These are phyloP conservation scores for Nephotettix cincticeps DNA, from an alignment of 1,140 invertebrate species.

Conservation along the genomic window DNA sequence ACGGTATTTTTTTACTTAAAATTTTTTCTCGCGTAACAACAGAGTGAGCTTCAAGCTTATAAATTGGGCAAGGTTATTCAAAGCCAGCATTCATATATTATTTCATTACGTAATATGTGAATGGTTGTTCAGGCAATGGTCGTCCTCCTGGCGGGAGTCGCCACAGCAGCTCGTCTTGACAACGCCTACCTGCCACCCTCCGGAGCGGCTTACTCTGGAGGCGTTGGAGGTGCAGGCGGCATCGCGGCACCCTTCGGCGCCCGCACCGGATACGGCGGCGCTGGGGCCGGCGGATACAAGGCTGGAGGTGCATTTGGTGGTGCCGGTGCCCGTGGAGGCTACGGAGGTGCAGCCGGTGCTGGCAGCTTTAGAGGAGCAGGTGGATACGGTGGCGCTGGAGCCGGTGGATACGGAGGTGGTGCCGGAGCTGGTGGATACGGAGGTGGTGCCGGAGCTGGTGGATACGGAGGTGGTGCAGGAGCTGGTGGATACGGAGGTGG, in stretches of 20 bases:
- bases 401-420: background rate
- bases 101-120: too few relatives aligned
- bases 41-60: too few relatives aligned
- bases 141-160: slow-evolving; percentile 17
- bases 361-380: slow-evolving; percentile 6
- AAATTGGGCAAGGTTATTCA: too few relatives aligned
- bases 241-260: slow-evolving; percentile 15
- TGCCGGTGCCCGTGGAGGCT: slow-evolving; percentile 17
- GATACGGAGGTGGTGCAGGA: slow-evolving; percentile 2
- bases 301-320: background rate
- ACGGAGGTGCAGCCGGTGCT: slow-evolving; percentile 10
- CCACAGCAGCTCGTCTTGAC: slow-evolving; percentile 52
- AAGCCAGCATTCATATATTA: too few relatives aligned
- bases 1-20: too few relatives aligned
- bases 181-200: slow-evolving; percentile 62
- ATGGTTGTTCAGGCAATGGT: slow-evolving; percentile 28
- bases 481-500: background rate
- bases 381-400: slow-evolving; percentile 4
- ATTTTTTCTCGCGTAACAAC: too few relatives aligned
- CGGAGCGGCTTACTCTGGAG: slow-evolving; percentile 45
- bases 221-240: slow-evolving; percentile 15
- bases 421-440: slow-evolving; percentile 7
- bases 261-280: background rate
- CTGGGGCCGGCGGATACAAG: slow-evolving; percentile 17
- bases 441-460: slow-evolving; percentile 13